Evolutionary conservation across 1,140 invertebrate genomes (phyloP), one percentile per base, ranked within the genome.

Genomic region (Drosophila pseudoobscura): DNA sequence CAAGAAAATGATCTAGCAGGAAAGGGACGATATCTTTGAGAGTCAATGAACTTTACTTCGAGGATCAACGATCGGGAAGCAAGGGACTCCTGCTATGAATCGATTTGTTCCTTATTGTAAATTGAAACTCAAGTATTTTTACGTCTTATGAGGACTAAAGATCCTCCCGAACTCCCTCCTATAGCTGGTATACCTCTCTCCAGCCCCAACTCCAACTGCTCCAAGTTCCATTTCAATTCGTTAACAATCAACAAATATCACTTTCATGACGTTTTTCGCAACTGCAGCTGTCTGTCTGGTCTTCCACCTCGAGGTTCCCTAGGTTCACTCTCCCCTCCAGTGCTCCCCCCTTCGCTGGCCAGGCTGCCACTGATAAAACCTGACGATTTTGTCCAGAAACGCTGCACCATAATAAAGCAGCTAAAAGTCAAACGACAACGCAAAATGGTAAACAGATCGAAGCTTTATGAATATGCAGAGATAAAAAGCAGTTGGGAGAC

Each of bases 401-500:
- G 20, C 39, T 55, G 51, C 60, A 75, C 60, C 58, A 68, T 68
- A 83, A 84, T 71, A 79, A 83, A 80, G 52, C 72, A 76, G 54
- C 69, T 60, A 84, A 85, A 87, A 85, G 74, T 87, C 80, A 85
- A 73, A 73, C 76, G 62, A 84, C 80, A 83, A 79, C 80, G 72
- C 65, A 68, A 66, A 84, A 84, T 76, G 72, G 72, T 85, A 87
- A 87, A 77, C 77, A 85, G 82, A 87, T 87, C 78, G 64, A 65
- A 57, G 70, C 83, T 87, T 87, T 87, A 87, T 87, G 82, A 87
- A 87, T 87, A 87, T 82, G 70, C 83, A 88, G 69, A 82, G 83
- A 85, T 82, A 82, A 82, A 65, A 84, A 54, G 56, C 77, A 52
- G 59, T 63, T 54, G 62, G 49, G 47, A 17, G 17, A 17, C 35